Percentiles rank a stretch among this genome's conserved stretches.
phyloP scores from a whole-genome alignment of 2,113 vertebrate species.

The Xiphorhynchus elegans region DNA sequence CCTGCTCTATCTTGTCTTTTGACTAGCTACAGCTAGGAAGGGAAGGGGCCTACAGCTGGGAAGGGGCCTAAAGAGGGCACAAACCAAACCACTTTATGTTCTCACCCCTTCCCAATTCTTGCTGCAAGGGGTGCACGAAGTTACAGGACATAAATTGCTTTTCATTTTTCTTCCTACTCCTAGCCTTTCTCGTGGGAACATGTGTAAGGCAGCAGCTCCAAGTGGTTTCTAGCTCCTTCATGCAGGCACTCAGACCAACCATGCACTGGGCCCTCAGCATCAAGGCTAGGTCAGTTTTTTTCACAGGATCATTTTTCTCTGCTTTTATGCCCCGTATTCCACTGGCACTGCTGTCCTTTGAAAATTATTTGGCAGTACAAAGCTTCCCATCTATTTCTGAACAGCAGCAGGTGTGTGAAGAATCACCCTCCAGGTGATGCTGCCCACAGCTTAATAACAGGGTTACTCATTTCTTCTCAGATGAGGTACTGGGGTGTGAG shows the following conservation, averaged over 20 bases:
- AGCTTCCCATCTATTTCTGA: conserved; percentile 18
- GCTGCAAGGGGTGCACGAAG: not conserved
- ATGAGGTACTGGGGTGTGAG: conserved; percentile 12
- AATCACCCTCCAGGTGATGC: conserved; percentile 23
- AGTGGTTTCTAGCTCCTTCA: not conserved
- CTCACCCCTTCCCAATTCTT: not conserved
- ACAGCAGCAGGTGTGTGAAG: not conserved
- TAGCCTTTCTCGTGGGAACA: not conserved
- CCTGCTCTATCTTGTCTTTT: not conserved
- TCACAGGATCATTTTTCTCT: not conserved
- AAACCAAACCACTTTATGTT: not conserved
- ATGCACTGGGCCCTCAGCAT: not conserved
- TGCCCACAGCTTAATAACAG: conserved; percentile 43
- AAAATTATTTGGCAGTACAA: not conserved
- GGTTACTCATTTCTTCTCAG: conserved; percentile 14
- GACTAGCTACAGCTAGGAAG: not conserved
- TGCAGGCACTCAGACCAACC: too few relatives aligned
- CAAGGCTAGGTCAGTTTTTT: not conserved
- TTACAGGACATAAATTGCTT: not conserved
- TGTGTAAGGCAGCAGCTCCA: not conserved
- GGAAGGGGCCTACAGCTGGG: not conserved
- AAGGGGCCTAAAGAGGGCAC: not conserved
- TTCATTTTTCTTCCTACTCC: not conserved
- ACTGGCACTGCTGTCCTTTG: not conserved
- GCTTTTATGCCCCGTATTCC: not conserved